Evolutionary conservation across 2,797 vertebrate genomes (phyloP).

Genomic region (Okamejei kenojei): DNA sequence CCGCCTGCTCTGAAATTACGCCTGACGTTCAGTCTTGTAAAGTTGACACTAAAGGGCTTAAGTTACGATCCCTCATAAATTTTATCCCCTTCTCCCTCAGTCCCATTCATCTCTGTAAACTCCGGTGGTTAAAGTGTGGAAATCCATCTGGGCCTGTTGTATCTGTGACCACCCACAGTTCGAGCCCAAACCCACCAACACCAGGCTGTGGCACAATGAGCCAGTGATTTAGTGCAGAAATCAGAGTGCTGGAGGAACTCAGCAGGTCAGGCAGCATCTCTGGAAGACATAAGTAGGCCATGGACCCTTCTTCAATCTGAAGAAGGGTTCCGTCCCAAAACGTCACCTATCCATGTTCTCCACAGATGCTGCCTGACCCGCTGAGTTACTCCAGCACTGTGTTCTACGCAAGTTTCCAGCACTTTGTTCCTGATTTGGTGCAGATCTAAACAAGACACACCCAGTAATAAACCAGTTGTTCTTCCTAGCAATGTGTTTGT

Average conservation of each 20-base stretch:
- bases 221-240: background rate
- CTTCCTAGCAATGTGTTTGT: background rate
- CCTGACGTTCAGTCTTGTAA: background rate
- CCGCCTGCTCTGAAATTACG: background rate
- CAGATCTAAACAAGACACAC: conserved; percentile 5
- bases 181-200: background rate
- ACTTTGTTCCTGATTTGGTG: background rate
- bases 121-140: conserved; percentile 20
- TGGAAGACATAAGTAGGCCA: no score
- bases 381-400: no score
- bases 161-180: background rate
- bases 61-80: conserved; percentile 1
- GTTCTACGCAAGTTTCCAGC: no score
- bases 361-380: no score
- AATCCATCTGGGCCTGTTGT: conserved; percentile 10
- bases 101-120: conserved; percentile 32
- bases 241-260: no score
- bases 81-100: conserved; percentile 19
- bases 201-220: background rate
- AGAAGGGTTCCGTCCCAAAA: no score
- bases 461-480: conserved; percentile 6
- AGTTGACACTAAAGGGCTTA: conserved; percentile 19
- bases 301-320: no score
- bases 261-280: no score
- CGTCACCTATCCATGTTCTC: no score